Percentiles rank a stretch among this genome's conserved stretches.
Evolutionary conservation across 2,113 vertebrate genomes (phyloP).

Genomic region (Cyprinodon brontotheroides): DNA sequence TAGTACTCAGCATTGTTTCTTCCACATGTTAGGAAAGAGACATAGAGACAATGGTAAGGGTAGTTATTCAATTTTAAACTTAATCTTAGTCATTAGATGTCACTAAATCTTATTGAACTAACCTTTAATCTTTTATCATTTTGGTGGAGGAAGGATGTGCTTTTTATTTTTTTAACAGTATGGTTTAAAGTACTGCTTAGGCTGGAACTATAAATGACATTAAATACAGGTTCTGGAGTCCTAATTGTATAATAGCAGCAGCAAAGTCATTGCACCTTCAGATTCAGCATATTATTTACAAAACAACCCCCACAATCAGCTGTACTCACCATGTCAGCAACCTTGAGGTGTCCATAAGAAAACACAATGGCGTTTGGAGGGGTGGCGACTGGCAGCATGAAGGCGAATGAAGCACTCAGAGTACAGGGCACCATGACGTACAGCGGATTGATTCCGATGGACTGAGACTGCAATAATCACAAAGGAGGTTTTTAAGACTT

Average conservation of each 20-base stretch:
- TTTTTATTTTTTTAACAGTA: background rate
- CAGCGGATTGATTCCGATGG: slow-evolving; percentile 89
- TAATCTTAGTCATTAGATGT: background rate
- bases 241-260: background rate
- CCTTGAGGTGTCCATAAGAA: slow-evolving; percentile 89
- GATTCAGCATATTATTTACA: slow-evolving; percentile 38
- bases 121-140: background rate
- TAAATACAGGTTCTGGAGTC: slow-evolving; percentile 1
- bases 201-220: background rate
- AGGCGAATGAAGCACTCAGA: slow-evolving; percentile 93
- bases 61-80: background rate
- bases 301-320: slow-evolving; percentile 11
- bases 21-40: background rate
- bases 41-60: background rate
- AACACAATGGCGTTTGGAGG: slow-evolving; percentile 96
- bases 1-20: background rate
- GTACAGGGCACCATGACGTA: slow-evolving; percentile 95
- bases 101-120: background rate
- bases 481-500: slow-evolving; percentile 44
- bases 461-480: slow-evolving; percentile 83
- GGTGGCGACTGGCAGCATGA: slow-evolving; percentile 96
- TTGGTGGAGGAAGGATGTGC: background rate
- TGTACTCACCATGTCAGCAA: slow-evolving; percentile 93
- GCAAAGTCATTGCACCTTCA: slow-evolving; percentile 3
- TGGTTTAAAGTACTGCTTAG: background rate